Evolutionary conservation across 2,113 vertebrate species (phyloP).

Genomic region (Alaudala cheleensis): DNA sequence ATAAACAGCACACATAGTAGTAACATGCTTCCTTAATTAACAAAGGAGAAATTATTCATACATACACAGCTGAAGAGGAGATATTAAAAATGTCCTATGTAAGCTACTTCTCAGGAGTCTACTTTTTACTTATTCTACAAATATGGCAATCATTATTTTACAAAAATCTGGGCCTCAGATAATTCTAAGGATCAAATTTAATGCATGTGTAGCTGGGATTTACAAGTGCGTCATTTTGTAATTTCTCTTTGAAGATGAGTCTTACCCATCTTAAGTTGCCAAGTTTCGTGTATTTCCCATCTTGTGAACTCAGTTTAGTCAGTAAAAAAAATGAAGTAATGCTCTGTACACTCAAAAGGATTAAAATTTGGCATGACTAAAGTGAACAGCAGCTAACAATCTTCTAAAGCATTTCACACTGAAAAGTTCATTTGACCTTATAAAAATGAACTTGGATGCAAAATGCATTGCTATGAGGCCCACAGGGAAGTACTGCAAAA

Average conservation of each 20-base stretch:
- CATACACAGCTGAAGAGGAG: neutral
- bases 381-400: constrained; percentile 22
- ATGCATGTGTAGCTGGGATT: constrained; percentile 16
- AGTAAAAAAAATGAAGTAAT: constrained; percentile 42
- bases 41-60: neutral
- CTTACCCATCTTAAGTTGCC: constrained; percentile 24
- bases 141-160: neutral
- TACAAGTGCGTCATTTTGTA: constrained; percentile 36
- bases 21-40: neutral
- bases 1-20: neutral
- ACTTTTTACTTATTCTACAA: neutral
- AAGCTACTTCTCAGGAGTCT: neutral
- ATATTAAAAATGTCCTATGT: neutral
- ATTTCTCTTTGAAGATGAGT: constrained; percentile 58
- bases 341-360: constrained; percentile 13
- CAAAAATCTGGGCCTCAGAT: neutral
- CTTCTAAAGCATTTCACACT: neutral
- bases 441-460: neutral
- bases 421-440: neutral
- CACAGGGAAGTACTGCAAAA: neutral
- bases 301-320: neutral
- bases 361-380: constrained; percentile 31
- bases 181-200: constrained; percentile 38
- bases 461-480: neutral
- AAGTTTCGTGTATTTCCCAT: constrained; percentile 39